These are phyloP conservation scores for Mustelus asterias DNA, from an alignment of 2,113 vertebrate genomes.

Conservation along the genomic window DNA sequence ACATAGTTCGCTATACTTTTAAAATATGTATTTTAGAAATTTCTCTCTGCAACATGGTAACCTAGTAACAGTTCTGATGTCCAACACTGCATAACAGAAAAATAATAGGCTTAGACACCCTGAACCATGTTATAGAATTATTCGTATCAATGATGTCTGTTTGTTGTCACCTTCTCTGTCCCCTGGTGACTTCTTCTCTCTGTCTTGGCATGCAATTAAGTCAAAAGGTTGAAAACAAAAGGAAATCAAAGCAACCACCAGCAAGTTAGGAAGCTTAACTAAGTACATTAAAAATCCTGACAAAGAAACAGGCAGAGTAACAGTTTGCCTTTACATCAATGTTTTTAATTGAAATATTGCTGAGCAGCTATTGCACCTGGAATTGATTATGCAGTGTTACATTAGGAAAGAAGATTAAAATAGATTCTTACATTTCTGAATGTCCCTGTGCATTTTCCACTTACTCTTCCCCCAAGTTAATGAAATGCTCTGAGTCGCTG, in stretches of 20 bases:
- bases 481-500: background rate
- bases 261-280: no score
- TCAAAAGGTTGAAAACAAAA: background rate
- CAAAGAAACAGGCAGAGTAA: background rate
- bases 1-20: background rate
- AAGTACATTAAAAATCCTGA: background rate
- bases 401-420: background rate
- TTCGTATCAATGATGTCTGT: background rate
- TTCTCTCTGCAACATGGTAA: background rate
- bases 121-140: background rate
- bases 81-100: background rate
- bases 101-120: background rate
- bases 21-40: background rate
- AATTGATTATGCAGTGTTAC: background rate
- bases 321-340: background rate
- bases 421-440: background rate
- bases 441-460: background rate
- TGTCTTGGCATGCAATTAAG: background rate
- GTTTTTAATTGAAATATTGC: background rate
- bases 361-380: background rate
- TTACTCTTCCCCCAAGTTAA: background rate
- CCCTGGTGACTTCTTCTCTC: background rate
- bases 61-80: constrained; percentile 3
- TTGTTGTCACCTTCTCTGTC: background rate
- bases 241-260: background rate